Conservation (phyloP, 2,797 vertebrate species). For the Urocyon cinereoargenteus region DNA sequence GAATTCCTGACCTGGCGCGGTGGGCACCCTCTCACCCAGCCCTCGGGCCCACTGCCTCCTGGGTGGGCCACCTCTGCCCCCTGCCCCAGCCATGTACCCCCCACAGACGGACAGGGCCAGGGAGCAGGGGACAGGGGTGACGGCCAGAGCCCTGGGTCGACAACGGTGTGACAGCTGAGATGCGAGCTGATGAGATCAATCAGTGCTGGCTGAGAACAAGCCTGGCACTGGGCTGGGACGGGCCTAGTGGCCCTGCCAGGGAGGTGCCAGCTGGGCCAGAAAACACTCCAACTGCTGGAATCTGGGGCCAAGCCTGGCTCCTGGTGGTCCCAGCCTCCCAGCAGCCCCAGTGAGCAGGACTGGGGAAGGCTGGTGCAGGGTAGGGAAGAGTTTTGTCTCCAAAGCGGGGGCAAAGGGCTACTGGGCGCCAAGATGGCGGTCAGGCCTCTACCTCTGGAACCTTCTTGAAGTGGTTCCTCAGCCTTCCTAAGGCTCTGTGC, state of each 20-base stretch:
- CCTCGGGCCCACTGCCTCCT: background rate
- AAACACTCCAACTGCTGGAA: background rate
- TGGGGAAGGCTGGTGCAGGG: background rate
- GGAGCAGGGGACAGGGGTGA: background rate
- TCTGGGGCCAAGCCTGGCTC: background rate
- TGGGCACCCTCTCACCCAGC: background rate
- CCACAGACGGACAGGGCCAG: background rate
- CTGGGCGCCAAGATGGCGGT: background rate
- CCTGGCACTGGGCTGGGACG: conserved; percentile 38
- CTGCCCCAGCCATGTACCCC: background rate
- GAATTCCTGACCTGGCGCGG: background rate
- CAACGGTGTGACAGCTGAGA: background rate
- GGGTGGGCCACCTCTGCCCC: background rate
- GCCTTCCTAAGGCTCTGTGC: background rate
- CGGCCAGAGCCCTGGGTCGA: background rate
- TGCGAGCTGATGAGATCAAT: background rate
- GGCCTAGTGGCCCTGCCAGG: background rate
- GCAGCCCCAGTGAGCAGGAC: background rate
- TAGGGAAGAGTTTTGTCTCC: background rate
- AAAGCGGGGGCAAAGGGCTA: background rate
- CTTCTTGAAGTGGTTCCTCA: background rate
- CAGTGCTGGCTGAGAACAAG: background rate
- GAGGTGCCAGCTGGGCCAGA: background rate
- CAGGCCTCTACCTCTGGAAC: background rate
- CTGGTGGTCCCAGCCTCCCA: background rate